These are phyloP conservation scores for Metaphire vulgaris DNA, from an alignment of 1,140 invertebrate species.

Conservation along the genomic window DNA sequence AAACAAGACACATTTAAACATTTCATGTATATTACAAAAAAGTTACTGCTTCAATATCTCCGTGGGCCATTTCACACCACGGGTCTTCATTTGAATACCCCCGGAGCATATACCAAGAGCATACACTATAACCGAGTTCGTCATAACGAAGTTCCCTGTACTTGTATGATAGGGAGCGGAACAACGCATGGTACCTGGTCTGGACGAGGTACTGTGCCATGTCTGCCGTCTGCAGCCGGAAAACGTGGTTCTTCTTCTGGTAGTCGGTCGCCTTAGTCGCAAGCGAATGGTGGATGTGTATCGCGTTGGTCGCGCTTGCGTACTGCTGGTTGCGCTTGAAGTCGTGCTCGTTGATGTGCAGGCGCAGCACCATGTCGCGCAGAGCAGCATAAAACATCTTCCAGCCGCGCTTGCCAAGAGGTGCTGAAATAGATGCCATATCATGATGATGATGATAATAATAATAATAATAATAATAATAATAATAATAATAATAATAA, in stretches of 20 bases:
- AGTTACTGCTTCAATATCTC: no score
- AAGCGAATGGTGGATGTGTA: conserved; percentile 86
- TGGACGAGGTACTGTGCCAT: conserved; percentile 95
- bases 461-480: background rate
- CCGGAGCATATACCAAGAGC: no score
- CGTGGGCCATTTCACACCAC: no score
- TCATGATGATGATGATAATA: background rate
- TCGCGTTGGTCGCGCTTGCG: conserved; percentile 66
- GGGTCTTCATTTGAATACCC: no score
- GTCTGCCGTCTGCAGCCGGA: conserved; percentile 88
- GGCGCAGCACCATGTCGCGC: conserved; percentile 86
- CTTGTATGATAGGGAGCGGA: no score
- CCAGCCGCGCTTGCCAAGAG: conserved; percentile 94
- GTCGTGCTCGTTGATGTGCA: conserved; percentile 90
- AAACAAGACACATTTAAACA: no score
- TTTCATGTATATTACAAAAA: no score
- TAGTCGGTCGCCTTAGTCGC: conserved; percentile 91
- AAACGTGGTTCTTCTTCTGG: conserved; percentile 93
- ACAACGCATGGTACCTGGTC: no score
- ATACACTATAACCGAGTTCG: no score
- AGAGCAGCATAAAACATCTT: conserved; percentile 97
- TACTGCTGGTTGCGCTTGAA: conserved; percentile 60
- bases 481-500: conserved; percentile 1
- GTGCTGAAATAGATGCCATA: conserved; percentile 60
- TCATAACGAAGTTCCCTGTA: no score